Base-by-base conservation (phyloP, 2,113 vertebrate genomes). In the Garra rufa region DNA sequence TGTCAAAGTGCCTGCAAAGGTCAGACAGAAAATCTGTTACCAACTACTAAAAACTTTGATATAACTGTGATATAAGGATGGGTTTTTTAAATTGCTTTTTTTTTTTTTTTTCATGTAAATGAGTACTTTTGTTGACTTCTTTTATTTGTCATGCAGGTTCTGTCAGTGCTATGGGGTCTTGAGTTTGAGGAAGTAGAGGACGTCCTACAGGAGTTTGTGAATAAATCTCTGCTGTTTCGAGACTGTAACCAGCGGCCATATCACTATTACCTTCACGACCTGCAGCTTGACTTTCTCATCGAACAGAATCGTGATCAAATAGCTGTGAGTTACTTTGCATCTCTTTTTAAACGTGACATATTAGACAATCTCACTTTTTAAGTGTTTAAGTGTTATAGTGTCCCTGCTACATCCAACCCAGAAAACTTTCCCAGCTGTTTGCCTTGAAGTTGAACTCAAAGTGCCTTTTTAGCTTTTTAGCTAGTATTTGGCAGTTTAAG, bases 151-250 rank as follows among this genome's bases (percentile, higher is more conserved):
- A 55, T 52, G 15, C 89, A 99, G 98, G 96, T 99, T 67, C 92
- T 99, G 26, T 96, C 96, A 79, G 88, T 99, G 90, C 92, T 99
- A 83, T 99, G 98, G 98, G 96, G 96, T 89, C 92, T 96, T 92
- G 97, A 98, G 91, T 92, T 90, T 0, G 98, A 99, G 92, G 97
- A 98, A 86, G 97, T 96, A 61, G 98, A 99, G 92, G 98, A 99
- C 76, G 95, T 97, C 76, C 92, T 99, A 0, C 95, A 97, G 87
- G 96, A 97, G 85, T 99, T 99, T 92, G 96, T 98, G 82, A 98
- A 99, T 92, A 99, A 97, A 87, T 99, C 98, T 0, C 93, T 99
- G 0, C 91, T 99, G 76, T 99, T 97, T 85, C 94, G 97, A 88
- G 97, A 99, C 92, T 95, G 91, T 59, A 94, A 99, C 88, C 95